Evolutionary conservation across 2,888 invertebrate genomes (phyloP), one percentile per base, ranked within the genome.

Genomic region (Sinelater perroti): DNA sequence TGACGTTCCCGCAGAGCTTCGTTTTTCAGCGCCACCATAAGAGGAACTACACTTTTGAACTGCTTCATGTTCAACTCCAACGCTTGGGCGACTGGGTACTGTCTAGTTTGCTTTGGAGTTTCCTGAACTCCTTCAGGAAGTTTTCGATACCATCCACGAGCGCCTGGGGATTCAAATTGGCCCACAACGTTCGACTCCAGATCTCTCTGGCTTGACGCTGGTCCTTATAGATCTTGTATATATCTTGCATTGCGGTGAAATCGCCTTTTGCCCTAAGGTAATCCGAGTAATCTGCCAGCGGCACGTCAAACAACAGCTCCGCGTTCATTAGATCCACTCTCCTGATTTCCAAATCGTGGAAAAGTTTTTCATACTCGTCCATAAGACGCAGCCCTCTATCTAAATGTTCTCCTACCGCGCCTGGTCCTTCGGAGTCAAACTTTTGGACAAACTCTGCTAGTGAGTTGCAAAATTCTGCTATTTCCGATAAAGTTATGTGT

Each of bases 141-240:
- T 83, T 85, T 64, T 96, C 95, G 69, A 95, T 93, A 2, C 94
- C 95, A 54, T 94, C 92, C 5, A 91, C 78, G 30, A 96, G 79
- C 0, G 88, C 86, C 70, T 91, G 89, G 1, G 95, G 90, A 77
- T 95, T 90, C 42, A 96, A 80, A 76, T 96, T 88, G 4, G 83
- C 86, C 96, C 96, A 96, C 7, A 95, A 75, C 0, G 93, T 94
- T 76, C 89, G 89, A 0, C 92, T 87, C 95, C 95, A 95, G 3
- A 82, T 63, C 63, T 93, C 91, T 31, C 93, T 81, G 0, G 89
- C 89, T 61, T 82, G 82, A 79, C 88, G 90, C 75, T 94, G 93
- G 1, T 87, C 83, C 64, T 86, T 87, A 72, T 91, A 95, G 16
- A 95, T 82, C 70, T 87, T 86, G 74, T 89, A 95, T 14, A 95